Percentiles rank a stretch among this genome's conserved stretches.
phyloP scores from a whole-genome alignment of 2,797 vertebrate species.

The Labroides dimidiatus region DNA sequence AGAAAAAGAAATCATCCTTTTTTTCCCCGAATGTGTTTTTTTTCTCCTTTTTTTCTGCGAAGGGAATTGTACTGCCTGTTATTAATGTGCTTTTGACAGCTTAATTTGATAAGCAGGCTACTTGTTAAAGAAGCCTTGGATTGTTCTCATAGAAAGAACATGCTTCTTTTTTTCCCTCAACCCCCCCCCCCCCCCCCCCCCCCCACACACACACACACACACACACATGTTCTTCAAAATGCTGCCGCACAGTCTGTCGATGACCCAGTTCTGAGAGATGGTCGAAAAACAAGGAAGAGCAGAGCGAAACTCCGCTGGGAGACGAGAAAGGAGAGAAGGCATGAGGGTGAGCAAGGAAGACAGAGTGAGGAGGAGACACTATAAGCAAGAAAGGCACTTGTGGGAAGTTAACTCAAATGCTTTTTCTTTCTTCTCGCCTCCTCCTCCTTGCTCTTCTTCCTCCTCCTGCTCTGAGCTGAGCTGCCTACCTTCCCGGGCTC shows the following conservation, averaged over 20 bases:
- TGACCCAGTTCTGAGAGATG: conserved; percentile 87
- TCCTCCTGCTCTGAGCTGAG: conserved; percentile 39
- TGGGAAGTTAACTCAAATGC: conserved; percentile 75
- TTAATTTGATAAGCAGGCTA: conserved; percentile 85
- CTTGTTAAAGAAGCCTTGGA: conserved; percentile 79
- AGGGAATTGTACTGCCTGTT: conserved; percentile 76
- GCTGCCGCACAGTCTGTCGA: conserved; percentile 80
- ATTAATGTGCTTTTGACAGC: conserved; percentile 84
- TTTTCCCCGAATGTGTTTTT: conserved; percentile 40
- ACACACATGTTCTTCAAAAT: conserved; percentile 84
- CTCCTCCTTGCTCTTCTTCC: conserved; percentile 51
- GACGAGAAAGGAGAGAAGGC: conserved; percentile 64
- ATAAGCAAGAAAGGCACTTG: conserved; percentile 67
- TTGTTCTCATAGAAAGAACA: conserved; percentile 76
- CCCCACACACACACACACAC: too few species aligned
- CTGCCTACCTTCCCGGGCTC: conserved; percentile 65
- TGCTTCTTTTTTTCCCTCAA: conserved; percentile 29
- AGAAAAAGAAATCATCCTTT: conserved; percentile 51
- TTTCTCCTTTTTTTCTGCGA: conserved; percentile 43
- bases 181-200: not conserved
- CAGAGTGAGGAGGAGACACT: conserved; percentile 56
- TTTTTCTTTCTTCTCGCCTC: conserved; percentile 60
- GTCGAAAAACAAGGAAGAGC: conserved; percentile 85
- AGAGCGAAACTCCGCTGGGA: conserved; percentile 78
- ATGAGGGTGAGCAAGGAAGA: conserved; percentile 56